A percentile compares a stretch with the other conserved stretches of the same genome.
Evolutionary conservation across 2,797 vertebrate genomes (phyloP).

Genomic region (Enteromius viviparus): DNA sequence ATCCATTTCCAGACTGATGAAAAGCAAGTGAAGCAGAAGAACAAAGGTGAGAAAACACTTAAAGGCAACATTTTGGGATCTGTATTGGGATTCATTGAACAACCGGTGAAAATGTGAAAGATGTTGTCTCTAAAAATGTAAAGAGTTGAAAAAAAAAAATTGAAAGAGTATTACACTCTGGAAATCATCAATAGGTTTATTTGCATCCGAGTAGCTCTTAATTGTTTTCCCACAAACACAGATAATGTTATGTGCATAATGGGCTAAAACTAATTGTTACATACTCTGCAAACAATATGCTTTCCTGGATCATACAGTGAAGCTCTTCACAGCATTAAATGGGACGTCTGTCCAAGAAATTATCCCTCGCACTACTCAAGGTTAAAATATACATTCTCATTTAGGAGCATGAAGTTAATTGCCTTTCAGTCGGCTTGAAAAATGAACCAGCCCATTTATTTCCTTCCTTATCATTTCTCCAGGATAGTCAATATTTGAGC

Average conservation of each 20-base stretch:
- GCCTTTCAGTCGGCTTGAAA: conserved; percentile 60
- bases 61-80: not conserved
- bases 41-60: conserved; percentile 18
- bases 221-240: not conserved
- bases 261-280: conserved; percentile 5
- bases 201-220: not conserved
- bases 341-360: conserved; percentile 56
- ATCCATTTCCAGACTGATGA: conserved; percentile 20
- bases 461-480: conserved; percentile 61
- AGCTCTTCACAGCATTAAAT: not conserved
- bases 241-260: not conserved
- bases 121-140: not conserved
- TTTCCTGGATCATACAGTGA: not conserved
- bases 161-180: not conserved
- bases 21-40: conserved; percentile 15
- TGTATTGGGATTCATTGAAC: not conserved
- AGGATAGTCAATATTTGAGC: conserved; percentile 55
- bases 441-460: conserved; percentile 49
- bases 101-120: not conserved
- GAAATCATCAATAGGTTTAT: not conserved
- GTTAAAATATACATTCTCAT: conserved; percentile 62
- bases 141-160: too few species aligned
- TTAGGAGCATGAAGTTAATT: conserved; percentile 70
- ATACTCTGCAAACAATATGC: not conserved
- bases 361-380: conserved; percentile 40